These are phyloP conservation scores for Heterochromis multidens DNA, from an alignment of 2,113 vertebrate genomes.

Conservation along the genomic window DNA sequence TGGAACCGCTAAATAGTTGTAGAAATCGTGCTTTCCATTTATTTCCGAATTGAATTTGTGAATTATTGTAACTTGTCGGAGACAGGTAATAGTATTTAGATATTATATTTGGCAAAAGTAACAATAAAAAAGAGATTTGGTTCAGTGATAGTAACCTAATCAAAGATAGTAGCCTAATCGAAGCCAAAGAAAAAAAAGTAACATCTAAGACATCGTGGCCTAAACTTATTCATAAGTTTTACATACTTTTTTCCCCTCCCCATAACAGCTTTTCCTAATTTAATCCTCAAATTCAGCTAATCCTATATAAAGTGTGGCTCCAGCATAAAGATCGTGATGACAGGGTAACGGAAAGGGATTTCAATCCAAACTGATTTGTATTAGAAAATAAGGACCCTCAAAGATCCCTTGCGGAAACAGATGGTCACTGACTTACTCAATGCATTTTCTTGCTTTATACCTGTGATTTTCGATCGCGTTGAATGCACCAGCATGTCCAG, in stretches of 20 bases:
- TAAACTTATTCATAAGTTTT: background rate
- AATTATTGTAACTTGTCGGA: too few species aligned
- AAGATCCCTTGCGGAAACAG: background rate
- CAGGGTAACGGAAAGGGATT: background rate
- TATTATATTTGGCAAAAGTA: too few species aligned
- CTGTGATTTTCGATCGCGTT: background rate
- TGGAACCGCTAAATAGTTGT: too few species aligned
- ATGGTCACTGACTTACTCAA: background rate
- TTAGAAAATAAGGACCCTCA: background rate
- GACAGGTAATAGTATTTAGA: too few species aligned
- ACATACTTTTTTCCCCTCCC: background rate
- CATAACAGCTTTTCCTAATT: background rate
- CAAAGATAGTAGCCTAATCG: too few species aligned
- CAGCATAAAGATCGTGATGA: fast-evolving
- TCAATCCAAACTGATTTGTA: background rate
- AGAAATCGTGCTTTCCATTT: too few species aligned
- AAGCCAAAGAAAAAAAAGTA: too few species aligned
- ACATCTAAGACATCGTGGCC: too few species aligned
- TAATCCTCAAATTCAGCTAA: background rate
- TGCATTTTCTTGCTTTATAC: background rate
- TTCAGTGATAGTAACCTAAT: too few species aligned
- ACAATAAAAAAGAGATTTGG: too few species aligned
- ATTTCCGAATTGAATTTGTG: too few species aligned
- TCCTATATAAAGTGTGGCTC: background rate
- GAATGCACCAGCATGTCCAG: background rate